Evolutionary conservation across 2,888 invertebrate genomes (phyloP).

Genomic region (Epirrita christyi): DNA sequence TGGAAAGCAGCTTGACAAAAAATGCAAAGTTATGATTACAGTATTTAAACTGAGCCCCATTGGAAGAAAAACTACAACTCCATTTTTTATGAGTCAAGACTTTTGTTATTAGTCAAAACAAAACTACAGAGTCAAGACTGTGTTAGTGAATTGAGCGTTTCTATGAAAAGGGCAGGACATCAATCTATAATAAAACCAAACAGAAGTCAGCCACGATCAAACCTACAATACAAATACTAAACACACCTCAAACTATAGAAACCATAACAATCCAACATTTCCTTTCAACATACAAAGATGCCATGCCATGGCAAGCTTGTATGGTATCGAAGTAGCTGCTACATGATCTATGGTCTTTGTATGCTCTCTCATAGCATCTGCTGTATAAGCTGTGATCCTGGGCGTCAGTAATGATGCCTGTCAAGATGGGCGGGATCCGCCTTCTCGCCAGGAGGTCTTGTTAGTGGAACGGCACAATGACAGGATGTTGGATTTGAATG

Average conservation of each 20-base stretch:
- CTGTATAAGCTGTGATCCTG: conserved; percentile 11
- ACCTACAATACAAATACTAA: conserved; percentile 7
- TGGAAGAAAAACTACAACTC: background rate
- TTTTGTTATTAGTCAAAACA: too few relatives aligned
- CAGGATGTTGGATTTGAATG: conserved; percentile 24
- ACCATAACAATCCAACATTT: background rate
- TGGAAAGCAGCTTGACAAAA: too few relatives aligned
- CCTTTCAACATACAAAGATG: background rate
- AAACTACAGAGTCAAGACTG: too few relatives aligned
- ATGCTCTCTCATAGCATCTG: background rate
- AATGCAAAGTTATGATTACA: background rate
- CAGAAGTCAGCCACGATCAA: background rate
- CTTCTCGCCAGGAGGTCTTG: conserved; percentile 36
- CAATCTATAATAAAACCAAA: background rate
- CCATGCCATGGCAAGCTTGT: background rate
- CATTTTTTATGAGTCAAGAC: too few relatives aligned
- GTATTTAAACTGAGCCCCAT: background rate
- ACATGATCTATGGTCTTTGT: background rate
- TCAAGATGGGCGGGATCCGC: conserved; percentile 37
- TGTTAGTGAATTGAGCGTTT: background rate
- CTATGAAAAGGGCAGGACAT: background rate
- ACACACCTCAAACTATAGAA: conserved; percentile 1
- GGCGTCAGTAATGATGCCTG: conserved; percentile 33
- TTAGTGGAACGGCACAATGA: conserved; percentile 24
- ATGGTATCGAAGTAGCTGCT: background rate